Base-by-base conservation (phyloP, 1,140 invertebrate genomes). In the Hypothenemus hampei region DNA sequence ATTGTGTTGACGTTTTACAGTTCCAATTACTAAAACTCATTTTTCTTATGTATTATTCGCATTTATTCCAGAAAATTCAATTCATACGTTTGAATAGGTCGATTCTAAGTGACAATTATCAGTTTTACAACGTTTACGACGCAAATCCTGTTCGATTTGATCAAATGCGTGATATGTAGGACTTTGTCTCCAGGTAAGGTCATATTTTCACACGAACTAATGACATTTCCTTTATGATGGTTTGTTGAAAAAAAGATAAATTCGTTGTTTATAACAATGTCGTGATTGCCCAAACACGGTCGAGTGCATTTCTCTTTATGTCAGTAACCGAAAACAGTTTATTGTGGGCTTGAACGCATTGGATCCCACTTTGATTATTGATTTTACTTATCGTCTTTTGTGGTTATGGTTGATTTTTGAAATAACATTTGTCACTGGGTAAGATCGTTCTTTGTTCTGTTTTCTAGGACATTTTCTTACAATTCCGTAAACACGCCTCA, bases 151-250 rank as follows among this genome's bases (percentile, higher is more conserved):
- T 31, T 8, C 26, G 26, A 31, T 11, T 11, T 8, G 10, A 13
- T 11, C 10, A 13, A 31, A 11, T 13, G 26, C 36, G 36, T 16
- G 36, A 37, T 37, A 37, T 13, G 16, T 37, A 37, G 16, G 16
- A 18, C 36, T 16, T 2, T 4, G 16, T 29, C 16, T 13, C 31
- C 44, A 45, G 51, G 51, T 54, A 47, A 46, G 22, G 33, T 5
- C 37, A n/a, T 26, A 41, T 23, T 45, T 40, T 52, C 16, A 15
- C 11, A 35, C 13, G 20, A 41, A 45, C 51, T 54, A 24, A 43
- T 54, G 51, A 47, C 51, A 45, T 19, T 54, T 54, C 23, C 31
- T 37, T 54, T 37, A 51, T 46, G 31, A 31, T 19, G 15, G 21
- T 37, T 15, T 31, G 31, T 37, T 50, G 18, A 50, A 45, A 46